These are phyloP conservation scores for Ptyas mucosa DNA, from an alignment of 2,113 vertebrate species.

Conservation along the genomic window DNA sequence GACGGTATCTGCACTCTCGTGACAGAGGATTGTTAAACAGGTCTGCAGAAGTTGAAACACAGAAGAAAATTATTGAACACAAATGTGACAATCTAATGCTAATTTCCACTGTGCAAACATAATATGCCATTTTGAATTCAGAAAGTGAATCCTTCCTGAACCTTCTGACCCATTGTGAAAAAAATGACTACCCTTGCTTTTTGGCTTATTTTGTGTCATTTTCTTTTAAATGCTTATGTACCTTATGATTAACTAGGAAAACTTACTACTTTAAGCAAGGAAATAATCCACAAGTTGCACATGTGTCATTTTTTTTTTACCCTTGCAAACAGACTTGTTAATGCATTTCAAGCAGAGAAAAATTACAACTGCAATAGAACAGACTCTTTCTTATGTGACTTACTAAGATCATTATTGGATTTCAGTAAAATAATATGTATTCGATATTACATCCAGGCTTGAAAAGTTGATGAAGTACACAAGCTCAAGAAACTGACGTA, in stretches of 20 bases:
- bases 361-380: background rate
- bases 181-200: slow-evolving; percentile 10
- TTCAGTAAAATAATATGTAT: background rate
- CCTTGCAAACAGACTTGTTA: background rate
- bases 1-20: slow-evolving; percentile 68
- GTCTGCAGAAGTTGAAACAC: slow-evolving; percentile 60
- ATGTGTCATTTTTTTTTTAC: background rate
- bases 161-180: background rate
- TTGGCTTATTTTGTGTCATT: background rate
- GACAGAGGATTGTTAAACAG: slow-evolving; percentile 76
- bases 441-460: background rate
- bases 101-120: slow-evolving; percentile 4
- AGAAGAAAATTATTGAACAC: slow-evolving; percentile 27
- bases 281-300: background rate
- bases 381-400: background rate
- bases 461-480: background rate
- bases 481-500: background rate
- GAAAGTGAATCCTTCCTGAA: background rate
- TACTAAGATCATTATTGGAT: background rate
- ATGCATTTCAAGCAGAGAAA: background rate
- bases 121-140: background rate
- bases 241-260: slow-evolving; percentile 3
- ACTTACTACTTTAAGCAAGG: background rate
- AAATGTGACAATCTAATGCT: background rate
- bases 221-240: background rate